A percentile compares a stretch with the other conserved stretches of the same genome.
Conservation (phyloP, 2,888 invertebrate genomes). For the Sympetrum striolatum region DNA sequence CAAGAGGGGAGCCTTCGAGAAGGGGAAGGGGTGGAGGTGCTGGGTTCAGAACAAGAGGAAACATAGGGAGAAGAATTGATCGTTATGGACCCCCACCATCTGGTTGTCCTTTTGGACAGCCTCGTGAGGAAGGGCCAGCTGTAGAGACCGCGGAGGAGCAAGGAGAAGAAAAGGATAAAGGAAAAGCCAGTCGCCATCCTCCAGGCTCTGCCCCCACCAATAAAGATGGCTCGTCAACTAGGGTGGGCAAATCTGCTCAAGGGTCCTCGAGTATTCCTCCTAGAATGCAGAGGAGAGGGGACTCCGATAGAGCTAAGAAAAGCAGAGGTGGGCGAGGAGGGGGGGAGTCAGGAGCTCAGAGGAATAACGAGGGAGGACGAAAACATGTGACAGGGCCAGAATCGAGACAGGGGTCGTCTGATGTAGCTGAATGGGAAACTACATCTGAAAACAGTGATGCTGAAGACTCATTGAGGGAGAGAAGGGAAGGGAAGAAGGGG, state of each 20-base stretch:
- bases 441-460: conserved; percentile 82
- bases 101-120: conserved; percentile 74
- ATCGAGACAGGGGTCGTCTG: neutral
- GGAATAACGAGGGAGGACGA: conserved; percentile 50
- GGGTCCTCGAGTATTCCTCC: conserved; percentile 48
- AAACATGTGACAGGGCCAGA: conserved; percentile 11
- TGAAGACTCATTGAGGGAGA: conserved; percentile 56
- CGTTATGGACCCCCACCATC: conserved; percentile 83
- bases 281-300: conserved; percentile 48
- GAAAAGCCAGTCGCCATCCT: conserved; percentile 53
- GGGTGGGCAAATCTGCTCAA: neutral
- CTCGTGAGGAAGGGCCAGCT: conserved; percentile 51
- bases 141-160: conserved; percentile 47
- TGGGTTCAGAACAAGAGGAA: conserved; percentile 53
- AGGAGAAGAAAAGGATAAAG: conserved; percentile 52
- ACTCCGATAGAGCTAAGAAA: conserved; percentile 47
- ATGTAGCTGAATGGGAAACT: conserved; percentile 69
- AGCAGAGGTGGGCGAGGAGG: conserved; percentile 66
- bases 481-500: conserved; percentile 54
- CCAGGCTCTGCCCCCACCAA: conserved; percentile 69
- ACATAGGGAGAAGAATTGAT: conserved; percentile 67
- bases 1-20: conserved; percentile 87
- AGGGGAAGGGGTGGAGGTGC: conserved; percentile 74
- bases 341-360: neutral
- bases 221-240: neutral